Evolutionary conservation across 1,140 invertebrate species (phyloP).

Genomic region (Bombus impatiens): DNA sequence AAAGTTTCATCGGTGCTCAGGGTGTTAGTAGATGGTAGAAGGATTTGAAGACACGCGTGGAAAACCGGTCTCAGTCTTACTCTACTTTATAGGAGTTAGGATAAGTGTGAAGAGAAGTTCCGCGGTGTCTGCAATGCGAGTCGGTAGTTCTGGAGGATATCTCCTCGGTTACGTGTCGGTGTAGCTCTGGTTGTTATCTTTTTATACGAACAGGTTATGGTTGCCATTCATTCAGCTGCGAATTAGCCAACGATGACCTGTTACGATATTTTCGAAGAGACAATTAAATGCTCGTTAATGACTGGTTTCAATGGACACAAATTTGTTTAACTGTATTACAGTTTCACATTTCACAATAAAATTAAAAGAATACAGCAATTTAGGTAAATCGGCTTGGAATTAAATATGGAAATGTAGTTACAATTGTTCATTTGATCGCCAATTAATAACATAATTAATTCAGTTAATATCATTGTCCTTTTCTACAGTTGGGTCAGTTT

Average conservation of each 20-base stretch:
- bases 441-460: neutral
- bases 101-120: conserved; percentile 60
- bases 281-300: conserved; percentile 32
- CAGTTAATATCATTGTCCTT: no score
- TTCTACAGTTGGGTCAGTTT: no score
- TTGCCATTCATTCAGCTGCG: conserved; percentile 4
- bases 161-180: neutral
- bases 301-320: neutral
- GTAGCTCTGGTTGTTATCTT: conserved; percentile 25
- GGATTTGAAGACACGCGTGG: neutral
- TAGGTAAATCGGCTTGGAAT: neutral
- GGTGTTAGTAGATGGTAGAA: neutral
- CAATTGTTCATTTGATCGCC: neutral
- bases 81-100: conserved; percentile 59
- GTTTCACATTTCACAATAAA: neutral
- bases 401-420: neutral
- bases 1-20: neutral
- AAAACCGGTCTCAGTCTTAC: conserved; percentile 40
- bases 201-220: neutral
- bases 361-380: neutral
- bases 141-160: conserved; percentile 30
- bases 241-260: neutral
- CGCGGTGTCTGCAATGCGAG: conserved; percentile 56
- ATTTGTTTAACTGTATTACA: neutral
- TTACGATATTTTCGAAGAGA: conserved; percentile 16